phyloP scores from a whole-genome alignment of 2,113 vertebrate species.

The Dasypus novemcinctus region DNA sequence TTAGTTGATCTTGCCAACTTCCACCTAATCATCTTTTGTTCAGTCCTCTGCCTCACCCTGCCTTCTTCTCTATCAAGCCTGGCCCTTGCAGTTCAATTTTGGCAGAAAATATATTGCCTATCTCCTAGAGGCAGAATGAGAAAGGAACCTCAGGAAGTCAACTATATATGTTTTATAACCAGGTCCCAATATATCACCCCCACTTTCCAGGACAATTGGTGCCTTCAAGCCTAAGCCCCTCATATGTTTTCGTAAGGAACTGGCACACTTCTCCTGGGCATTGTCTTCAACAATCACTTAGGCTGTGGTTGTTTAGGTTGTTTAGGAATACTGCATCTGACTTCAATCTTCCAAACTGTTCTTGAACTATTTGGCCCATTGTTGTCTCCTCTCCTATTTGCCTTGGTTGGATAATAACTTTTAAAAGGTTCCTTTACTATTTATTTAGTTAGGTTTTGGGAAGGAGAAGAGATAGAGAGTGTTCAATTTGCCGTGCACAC shows the following conservation, averaged over 20 bases:
- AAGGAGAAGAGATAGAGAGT: not conserved
- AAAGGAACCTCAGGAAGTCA: not conserved
- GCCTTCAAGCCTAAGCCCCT: not conserved
- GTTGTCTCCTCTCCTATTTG: not conserved
- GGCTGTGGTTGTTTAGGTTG: too few relatives aligned
- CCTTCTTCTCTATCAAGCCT: not conserved
- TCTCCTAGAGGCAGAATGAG: not conserved
- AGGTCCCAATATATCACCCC: not conserved
- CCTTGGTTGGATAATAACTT: not conserved
- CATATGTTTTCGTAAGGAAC: not conserved
- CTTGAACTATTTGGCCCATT: not conserved
- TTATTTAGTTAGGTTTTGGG: not conserved
- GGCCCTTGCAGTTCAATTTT: not conserved
- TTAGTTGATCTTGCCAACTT: not conserved
- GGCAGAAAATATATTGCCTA: not conserved
- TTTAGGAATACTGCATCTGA: not conserved
- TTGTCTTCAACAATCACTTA: not conserved
- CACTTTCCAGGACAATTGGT: not conserved
- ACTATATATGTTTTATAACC: not conserved
- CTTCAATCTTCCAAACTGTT: not conserved
- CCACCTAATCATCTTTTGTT: not conserved
- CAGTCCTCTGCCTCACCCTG: not conserved
- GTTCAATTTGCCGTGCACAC: not conserved
- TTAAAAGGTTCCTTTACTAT: not conserved
- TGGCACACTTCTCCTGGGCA: not conserved